Evolutionary conservation across 2,113 vertebrate genomes (phyloP).

Genomic region (Orycteropus afer): DNA sequence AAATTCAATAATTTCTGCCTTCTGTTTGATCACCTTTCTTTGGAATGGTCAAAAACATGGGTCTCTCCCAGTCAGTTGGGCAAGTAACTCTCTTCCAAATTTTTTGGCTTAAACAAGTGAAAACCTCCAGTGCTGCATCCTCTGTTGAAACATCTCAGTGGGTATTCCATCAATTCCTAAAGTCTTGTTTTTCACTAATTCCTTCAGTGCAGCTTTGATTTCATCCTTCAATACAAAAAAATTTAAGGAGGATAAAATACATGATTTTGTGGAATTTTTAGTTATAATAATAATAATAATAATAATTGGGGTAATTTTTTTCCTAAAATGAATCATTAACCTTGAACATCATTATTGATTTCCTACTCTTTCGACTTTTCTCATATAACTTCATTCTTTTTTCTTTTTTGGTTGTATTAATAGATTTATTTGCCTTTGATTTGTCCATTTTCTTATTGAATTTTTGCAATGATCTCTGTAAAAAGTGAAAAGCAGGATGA

Average conservation of each 20-base stretch:
- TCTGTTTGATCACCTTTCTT: no score
- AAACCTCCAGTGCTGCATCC: no score
- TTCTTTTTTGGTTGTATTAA: background rate
- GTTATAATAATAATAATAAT: background rate
- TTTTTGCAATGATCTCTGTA: background rate
- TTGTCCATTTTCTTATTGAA: background rate
- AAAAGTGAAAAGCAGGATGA: background rate
- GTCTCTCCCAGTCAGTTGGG: no score
- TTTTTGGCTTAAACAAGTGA: no score
- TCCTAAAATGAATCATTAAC: background rate
- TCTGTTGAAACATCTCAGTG: no score
- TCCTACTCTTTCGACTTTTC: background rate
- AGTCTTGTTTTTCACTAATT: no score
- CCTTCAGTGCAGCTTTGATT: no score
- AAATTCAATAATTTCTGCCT: no score
- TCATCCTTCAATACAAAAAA: background rate
- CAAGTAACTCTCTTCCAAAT: no score
- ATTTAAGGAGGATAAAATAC: no score
- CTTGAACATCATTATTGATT: background rate
- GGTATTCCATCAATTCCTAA: no score
- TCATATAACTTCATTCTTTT: background rate
- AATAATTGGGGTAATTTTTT: background rate
- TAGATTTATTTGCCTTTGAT: background rate
- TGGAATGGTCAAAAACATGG: no score
- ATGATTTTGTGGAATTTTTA: background rate